A percentile compares a stretch with the other conserved stretches of the same genome.
phyloP scores from a whole-genome alignment of 2,888 invertebrate genomes.

The Oxytorus armatus region DNA sequence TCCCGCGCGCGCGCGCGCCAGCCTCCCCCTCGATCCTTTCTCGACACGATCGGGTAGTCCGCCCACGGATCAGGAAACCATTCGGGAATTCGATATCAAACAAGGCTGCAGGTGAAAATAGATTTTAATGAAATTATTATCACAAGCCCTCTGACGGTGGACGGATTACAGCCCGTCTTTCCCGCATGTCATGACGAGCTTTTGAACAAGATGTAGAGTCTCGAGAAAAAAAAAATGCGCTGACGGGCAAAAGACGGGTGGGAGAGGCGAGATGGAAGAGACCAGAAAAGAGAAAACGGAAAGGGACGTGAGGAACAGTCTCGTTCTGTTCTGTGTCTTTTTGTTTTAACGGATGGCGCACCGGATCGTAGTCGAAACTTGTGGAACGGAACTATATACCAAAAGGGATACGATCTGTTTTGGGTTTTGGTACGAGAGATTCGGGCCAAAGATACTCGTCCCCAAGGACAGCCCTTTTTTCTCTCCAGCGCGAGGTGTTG shows the following conservation, averaged over 20 bases:
- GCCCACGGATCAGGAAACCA: conserved; percentile 36
- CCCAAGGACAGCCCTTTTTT: conserved; percentile 74
- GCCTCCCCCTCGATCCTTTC: conserved; percentile 48
- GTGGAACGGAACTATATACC: conserved; percentile 53
- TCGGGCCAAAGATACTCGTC: conserved; percentile 74
- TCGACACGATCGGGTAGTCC: conserved; percentile 30
- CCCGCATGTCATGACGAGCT: background rate
- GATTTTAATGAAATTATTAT: conserved; percentile 55
- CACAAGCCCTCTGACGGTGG: background rate
- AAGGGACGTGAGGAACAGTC: conserved; percentile 39
- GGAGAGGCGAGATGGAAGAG: conserved; percentile 54
- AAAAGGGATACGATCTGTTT: conserved; percentile 66
- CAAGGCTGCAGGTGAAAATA: conserved; percentile 53
- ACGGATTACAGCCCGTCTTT: conserved; percentile 1
- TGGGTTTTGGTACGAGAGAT: conserved; percentile 73
- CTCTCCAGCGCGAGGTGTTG: conserved; percentile 75
- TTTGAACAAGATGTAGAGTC: conserved; percentile 47
- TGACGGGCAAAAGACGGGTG: conserved; percentile 33
- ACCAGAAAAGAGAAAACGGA: conserved; percentile 49
- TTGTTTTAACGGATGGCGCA: conserved; percentile 50
- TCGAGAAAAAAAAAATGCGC: conserved; percentile 30
- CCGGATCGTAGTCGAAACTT: conserved; percentile 32
- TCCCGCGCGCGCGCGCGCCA: conserved; percentile 27
- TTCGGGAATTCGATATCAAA: conserved; percentile 54
- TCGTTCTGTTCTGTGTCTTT: conserved; percentile 40